Evolutionary conservation across 2,888 invertebrate genomes (phyloP).

Genomic region (Bellardia pandia): DNA sequence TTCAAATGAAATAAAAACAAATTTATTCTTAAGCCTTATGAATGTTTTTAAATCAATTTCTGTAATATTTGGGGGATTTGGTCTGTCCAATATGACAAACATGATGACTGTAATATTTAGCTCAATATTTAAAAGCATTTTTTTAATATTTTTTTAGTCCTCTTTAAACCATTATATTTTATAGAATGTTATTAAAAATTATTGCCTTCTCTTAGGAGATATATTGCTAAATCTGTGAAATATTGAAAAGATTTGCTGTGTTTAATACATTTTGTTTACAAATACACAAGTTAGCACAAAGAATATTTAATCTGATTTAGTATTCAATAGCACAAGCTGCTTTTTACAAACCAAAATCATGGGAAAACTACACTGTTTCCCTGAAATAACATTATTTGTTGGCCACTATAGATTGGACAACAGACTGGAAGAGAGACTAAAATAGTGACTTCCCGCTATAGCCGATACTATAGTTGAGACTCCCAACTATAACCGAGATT

Average conservation of each 20-base stretch:
- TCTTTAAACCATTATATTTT: not conserved
- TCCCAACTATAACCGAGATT: too few relatives aligned
- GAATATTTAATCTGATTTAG: not conserved
- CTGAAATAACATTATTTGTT: too few relatives aligned
- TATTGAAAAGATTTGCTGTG: not conserved
- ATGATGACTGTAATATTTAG: too few relatives aligned
- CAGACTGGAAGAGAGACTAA: too few relatives aligned
- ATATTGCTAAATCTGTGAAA: not conserved
- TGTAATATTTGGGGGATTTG: not conserved
- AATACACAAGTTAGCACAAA: not conserved
- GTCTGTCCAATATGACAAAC: too few relatives aligned
- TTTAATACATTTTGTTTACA: not conserved
- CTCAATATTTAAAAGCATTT: not conserved
- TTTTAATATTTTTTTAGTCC: not conserved
- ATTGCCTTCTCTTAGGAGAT: slow-evolving; percentile 10
- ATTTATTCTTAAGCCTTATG: not conserved
- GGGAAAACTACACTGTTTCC: not conserved
- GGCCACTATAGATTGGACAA: too few relatives aligned
- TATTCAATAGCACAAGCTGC: not conserved
- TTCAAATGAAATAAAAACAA: not conserved
- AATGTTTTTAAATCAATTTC: not conserved
- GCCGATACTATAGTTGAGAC: too few relatives aligned
- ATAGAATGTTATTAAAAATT: not conserved
- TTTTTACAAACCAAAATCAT: not conserved
- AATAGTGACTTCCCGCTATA: too few relatives aligned